Conservation (phyloP, 2,113 vertebrate genomes). For the Gambusia holbrooki region DNA sequence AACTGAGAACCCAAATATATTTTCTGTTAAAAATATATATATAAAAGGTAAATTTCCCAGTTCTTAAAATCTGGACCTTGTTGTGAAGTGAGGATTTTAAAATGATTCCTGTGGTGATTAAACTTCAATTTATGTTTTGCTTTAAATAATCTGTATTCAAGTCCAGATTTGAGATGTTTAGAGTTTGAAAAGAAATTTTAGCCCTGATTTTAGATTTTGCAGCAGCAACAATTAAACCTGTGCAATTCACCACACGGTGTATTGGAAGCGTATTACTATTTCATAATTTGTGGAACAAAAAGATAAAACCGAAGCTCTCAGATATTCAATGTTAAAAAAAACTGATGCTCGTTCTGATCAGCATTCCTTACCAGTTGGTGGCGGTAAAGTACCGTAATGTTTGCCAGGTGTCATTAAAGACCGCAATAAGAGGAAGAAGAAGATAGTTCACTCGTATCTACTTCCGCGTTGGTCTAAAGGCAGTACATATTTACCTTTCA, state of each 20-base stretch:
- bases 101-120: not conserved
- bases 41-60: too few species aligned
- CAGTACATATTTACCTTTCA: not conserved
- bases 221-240: not conserved
- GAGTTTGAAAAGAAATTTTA: too few species aligned
- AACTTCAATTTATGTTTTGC: not conserved
- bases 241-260: not conserved
- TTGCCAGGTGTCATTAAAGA: not conserved
- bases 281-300: not conserved
- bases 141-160: not conserved
- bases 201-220: not conserved
- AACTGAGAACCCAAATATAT: too few species aligned
- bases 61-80: not conserved
- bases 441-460: not conserved
- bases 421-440: not conserved
- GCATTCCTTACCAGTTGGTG: not conserved
- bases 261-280: not conserved
- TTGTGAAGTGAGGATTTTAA: not conserved
- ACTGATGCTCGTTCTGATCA: too few species aligned
- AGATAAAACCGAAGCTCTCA: not conserved
- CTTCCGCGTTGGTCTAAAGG: conserved; percentile 7
- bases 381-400: not conserved
- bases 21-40: too few species aligned
- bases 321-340: too few species aligned
- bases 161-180: not conserved